phyloP scores from a whole-genome alignment of 2,113 vertebrate species.

The Thermophis baileyi region DNA sequence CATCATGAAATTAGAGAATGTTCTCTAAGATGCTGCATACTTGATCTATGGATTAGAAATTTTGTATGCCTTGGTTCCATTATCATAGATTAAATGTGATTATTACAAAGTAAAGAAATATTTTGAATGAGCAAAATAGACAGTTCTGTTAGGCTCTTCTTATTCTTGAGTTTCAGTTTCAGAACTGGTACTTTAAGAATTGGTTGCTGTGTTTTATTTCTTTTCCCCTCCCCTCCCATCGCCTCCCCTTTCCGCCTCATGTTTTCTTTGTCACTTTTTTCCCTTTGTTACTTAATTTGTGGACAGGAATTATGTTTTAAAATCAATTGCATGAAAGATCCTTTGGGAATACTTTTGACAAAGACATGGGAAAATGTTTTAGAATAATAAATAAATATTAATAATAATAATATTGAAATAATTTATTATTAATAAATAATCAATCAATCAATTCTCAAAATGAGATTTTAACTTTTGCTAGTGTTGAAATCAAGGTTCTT shows the following conservation, averaged over 20 bases:
- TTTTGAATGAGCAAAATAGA: not conserved
- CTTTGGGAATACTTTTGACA: not conserved
- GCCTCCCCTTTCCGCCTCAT: too few species aligned
- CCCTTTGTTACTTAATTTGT: too few species aligned
- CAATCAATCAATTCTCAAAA: not conserved
- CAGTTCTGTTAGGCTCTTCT: not conserved
- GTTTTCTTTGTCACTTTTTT: too few species aligned
- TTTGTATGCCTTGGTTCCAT: not conserved
- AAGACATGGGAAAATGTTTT: not conserved
- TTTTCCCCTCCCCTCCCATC: too few species aligned
- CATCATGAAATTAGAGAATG: not conserved
- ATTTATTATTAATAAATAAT: too few species aligned
- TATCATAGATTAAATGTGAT: not conserved
- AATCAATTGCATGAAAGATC: not conserved
- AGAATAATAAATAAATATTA: not conserved
- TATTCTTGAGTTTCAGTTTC: not conserved
- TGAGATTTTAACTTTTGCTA: not conserved
- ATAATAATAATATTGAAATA: too few species aligned
- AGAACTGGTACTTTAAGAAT: not conserved
- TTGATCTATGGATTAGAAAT: not conserved
- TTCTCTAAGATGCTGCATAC: not conserved
- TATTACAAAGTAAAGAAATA: not conserved
- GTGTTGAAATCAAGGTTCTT: not conserved
- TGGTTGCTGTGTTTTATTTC: not conserved
- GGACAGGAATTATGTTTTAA: too few species aligned